Evolutionary conservation across 1,140 invertebrate species (phyloP), one percentile per base, ranked within the genome.

Genomic region (Apis dorsata): DNA sequence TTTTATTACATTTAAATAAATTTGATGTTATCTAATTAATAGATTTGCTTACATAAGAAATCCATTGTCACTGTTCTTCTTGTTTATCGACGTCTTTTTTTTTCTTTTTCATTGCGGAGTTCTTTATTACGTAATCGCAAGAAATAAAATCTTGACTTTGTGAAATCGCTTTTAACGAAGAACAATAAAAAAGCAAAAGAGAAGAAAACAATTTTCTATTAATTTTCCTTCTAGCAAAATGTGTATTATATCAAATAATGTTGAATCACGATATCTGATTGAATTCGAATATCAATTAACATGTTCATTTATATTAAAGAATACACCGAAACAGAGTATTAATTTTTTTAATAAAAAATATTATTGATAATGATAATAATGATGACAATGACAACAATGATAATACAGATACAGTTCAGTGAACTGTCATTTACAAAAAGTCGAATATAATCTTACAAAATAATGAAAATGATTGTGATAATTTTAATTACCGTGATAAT

Each of bases 1-100:
- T 79, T 73, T 79, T 79, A 57, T 85, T 76, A 84, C 80, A 83
- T 83, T 88, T 86, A 86, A 81, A 89, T 81, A 81, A 84, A 87
- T 85, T 87, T 79, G 34, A 73, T 57, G 78, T 81, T 85, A 82
- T 59, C 72, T 73, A 88, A 82, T 88, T 49, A 82, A 74, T 86
- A 85, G 84, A 72, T 74, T 77, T 55, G 65, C 85, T 81, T 86
- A 85, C 62, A 74, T 85, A 71, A 71, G 72, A 87, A 80, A 68
- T 73, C 73, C 69, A 72, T 63, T 79, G 73, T 81, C 80, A 85
- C 75, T 85, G 49, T 69, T 80, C 73, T 74, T 84, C 68, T 65
- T 79, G 51, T 74, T 81, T n/a, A 70, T 86, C 66, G 65, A 81
- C 62, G 62, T 79, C 8, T 72, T n/a, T 28, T 15, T 53, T 70